Conservation (phyloP, 1,140 invertebrate genomes). For the Drusus annulatus region DNA sequence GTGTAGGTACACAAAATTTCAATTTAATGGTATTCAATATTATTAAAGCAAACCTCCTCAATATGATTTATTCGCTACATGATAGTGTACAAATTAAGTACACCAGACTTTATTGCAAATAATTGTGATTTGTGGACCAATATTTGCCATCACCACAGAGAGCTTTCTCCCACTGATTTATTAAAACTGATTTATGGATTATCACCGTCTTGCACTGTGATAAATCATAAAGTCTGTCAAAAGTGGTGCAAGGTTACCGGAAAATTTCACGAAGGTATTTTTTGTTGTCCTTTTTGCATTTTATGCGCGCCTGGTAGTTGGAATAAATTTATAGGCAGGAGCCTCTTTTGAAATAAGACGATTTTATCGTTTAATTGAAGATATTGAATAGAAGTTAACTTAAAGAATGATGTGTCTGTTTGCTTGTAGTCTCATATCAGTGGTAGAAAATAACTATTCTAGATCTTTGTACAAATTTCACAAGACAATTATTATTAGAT, state of each 20-base stretch:
- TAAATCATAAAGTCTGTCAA: slow-evolving; percentile 10
- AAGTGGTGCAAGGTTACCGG: slow-evolving; percentile 29
- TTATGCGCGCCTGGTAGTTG: neutral
- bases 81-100: too few relatives aligned
- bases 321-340: neutral
- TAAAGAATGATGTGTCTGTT: too few relatives aligned
- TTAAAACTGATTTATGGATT: slow-evolving; percentile 7
- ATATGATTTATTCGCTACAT: too few relatives aligned
- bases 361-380: neutral
- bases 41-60: too few relatives aligned
- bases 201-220: neutral
- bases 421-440: too few relatives aligned
- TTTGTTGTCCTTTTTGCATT: slow-evolving; percentile 3
- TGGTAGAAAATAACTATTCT: too few relatives aligned
- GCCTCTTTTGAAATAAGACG: neutral
- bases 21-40: too few relatives aligned
- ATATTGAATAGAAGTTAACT: too few relatives aligned
- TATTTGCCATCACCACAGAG: slow-evolving; percentile 16
- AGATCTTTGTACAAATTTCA: too few relatives aligned
- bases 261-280: slow-evolving; percentile 8
- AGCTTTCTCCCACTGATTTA: slow-evolving; percentile 19
- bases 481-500: too few relatives aligned
- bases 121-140: slow-evolving; percentile 12
- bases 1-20: too few relatives aligned
- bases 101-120: slow-evolving; percentile 3